Evolutionary conservation across 2,113 vertebrate genomes (phyloP), one percentile per base, ranked within the genome.

Genomic region (Chaetorhynchus papuensis): DNA sequence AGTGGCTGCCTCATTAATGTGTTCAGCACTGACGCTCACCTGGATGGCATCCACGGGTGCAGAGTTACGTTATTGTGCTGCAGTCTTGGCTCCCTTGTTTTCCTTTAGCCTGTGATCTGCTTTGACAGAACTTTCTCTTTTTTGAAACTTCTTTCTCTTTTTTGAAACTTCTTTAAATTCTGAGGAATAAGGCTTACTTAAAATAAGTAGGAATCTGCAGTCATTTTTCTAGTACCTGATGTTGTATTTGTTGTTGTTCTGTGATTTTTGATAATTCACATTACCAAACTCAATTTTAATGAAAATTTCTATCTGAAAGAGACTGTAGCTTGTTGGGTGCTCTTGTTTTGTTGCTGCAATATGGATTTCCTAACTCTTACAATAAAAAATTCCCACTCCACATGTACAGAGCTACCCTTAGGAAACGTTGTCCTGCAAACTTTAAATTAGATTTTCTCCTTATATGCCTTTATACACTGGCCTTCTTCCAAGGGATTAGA

Each of bases 21-120:
- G 2, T 12, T 11, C 56, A 10, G 24, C 37, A 2, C 50, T 50
- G 57, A 10, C 21, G 3, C 35, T 20, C 10, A 11, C 42, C 56
- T 91, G 5, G 2, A 8, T 27, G 41, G 30, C 54, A 49, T 56
- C 72, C 17, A 2, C 6, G 26, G 54, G 2, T 14, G 24, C 45
- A 23, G 18, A 80, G 47, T n/a, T 22, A 0, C 2, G 1, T 26
- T 30, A 11, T 6, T 42, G 14, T 41, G 60, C 8, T 24, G 14
- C 42, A 60, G 6, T 3, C 56, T 50, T 37, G 15, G 14, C 35
- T 42, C 35, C 13, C 0, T 9, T 50, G 61, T 21, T 92, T 19
- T 41, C 12, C 41, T 61, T 60, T 18, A 35, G 50, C 24, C 14
- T 44, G 20, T 35, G 10, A 15, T 42, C 19, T 52, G 13, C 33